Base-by-base conservation (phyloP, 1,140 invertebrate genomes). In the Lepidostoma basale region DNA sequence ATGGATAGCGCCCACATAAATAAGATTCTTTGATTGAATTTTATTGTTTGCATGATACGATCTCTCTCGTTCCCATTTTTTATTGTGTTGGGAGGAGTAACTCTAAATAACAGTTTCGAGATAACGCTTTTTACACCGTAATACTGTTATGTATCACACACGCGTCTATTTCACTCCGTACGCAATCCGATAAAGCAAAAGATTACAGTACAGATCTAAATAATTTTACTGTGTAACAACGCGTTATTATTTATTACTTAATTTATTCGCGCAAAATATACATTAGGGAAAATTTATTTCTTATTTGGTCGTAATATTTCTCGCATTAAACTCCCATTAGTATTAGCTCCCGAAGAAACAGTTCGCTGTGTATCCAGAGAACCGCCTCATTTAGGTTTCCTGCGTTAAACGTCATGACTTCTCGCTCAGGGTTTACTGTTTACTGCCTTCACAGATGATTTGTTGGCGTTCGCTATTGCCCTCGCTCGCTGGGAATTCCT, bases 351-450 rank as follows among this genome's bases (percentile, higher is more conserved):
- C 6, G 42, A 59, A 59, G 22, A 23, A 59, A 40, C 33, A 36
- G 20, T 59, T 22, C 14, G 20, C 18, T 20, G 20, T 22, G 33
- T 40, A 25, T 16, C n/a, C 26, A 16, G 36, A 56, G 56, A 40
- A 39, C 56, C 56, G 33, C 18, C 25, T 18, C 56, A 59, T 59
- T 59, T 23, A 36, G 33, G 33, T 42, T 59, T 59, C 56, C 56
- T 59, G 56, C 36, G 36, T 59, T 56, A 33, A 56, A 59, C 56
- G 12, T 42, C 56, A 42, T 42, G 56, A 42, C 56, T 59, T 30
- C 30, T 40, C 56, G 39, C 56, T 33, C 22, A 25, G 22, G 28
- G 33, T 56, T 56, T 30, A 56, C 52, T 30, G 33, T 56, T 56
- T 30, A 56, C 52, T 30, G 16, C 2, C 52, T 56, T 56, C 26